A percentile compares a stretch with the other conserved stretches of the same genome.
Conservation (phyloP, 2,113 vertebrate genomes). For the Nesogale talazaci region DNA sequence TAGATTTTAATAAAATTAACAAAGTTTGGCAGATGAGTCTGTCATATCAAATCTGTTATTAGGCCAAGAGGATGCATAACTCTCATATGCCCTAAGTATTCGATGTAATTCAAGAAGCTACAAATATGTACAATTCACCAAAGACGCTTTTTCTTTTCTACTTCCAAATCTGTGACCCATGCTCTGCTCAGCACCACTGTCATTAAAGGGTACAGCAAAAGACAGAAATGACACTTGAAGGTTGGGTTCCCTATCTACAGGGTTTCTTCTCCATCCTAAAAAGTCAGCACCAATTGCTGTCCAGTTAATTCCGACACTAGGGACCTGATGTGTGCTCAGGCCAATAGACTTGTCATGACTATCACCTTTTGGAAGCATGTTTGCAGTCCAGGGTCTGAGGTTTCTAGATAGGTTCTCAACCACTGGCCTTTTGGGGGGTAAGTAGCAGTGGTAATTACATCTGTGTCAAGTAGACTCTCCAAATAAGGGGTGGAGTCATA, state of each 20-base stretch:
- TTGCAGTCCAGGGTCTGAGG: background rate
- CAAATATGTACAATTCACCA: background rate
- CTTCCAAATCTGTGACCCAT: background rate
- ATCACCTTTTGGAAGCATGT: background rate
- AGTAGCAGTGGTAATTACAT: no score
- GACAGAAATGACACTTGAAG: background rate
- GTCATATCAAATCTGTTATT: conserved; percentile 42
- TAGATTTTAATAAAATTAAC: conserved; percentile 34
- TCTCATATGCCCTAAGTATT: background rate
- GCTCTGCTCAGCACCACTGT: background rate
- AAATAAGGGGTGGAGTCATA: no score
- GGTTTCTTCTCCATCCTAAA: background rate
- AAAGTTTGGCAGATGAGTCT: conserved; percentile 24
- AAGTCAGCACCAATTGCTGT: background rate
- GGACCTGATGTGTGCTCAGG: background rate
- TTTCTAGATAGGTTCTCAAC: background rate
- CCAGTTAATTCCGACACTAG: background rate
- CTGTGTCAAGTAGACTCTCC: no score
- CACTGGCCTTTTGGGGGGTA: background rate
- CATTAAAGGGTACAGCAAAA: background rate
- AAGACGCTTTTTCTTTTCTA: background rate
- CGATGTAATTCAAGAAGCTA: conserved; percentile 13
- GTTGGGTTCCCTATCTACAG: background rate
- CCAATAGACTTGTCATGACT: background rate
- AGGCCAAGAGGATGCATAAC: background rate